Evolutionary conservation across 2,113 vertebrate species (phyloP).

Genomic region (Accipiter cooperii): DNA sequence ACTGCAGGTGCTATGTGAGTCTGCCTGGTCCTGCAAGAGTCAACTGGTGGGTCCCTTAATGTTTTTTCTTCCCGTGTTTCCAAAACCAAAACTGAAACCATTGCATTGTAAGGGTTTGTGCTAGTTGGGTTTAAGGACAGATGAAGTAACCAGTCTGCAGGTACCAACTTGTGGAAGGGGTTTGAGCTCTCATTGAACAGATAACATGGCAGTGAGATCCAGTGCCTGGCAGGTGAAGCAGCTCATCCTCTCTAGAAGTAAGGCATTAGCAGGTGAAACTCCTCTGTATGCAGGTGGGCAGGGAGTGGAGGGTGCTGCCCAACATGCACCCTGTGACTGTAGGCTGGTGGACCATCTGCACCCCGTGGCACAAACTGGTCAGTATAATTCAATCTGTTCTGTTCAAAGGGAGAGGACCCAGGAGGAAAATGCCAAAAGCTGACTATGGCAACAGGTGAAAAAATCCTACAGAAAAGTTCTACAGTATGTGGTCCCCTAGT

Average conservation of each 20-base stretch:
- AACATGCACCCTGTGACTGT: neutral
- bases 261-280: neutral
- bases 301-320: neutral
- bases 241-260: neutral
- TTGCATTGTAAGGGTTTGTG: neutral
- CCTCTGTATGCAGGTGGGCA: neutral
- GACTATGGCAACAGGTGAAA: accelerated
- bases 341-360: neutral
- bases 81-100: neutral
- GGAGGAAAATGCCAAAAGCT: neutral
- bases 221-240: neutral
- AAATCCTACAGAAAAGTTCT: neutral
- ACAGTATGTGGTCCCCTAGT: neutral
- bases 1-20: neutral
- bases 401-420: neutral
- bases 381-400: neutral
- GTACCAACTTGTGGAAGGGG: neutral
- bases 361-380: neutral
- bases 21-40: accelerated
- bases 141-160: neutral
- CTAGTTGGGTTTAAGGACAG: neutral
- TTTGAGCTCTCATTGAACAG: neutral
- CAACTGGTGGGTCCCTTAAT: neutral
- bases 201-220: neutral
- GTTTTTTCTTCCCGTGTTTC: neutral